Evolutionary conservation across 2,888 invertebrate species (phyloP), one percentile per base, ranked within the genome.

Genomic region (Chrysopilus asiliformis): DNA sequence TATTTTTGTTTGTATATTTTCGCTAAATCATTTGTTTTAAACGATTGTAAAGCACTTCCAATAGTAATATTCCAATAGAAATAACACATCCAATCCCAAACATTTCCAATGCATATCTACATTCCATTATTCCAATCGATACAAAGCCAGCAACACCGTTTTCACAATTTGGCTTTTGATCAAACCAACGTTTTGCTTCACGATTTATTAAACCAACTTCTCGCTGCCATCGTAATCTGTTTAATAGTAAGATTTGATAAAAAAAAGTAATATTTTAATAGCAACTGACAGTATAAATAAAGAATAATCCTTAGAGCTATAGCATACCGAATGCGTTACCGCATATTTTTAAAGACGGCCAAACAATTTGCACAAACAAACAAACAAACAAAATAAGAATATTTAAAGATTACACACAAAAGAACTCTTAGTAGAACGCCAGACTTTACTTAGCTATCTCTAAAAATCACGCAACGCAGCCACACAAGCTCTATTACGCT

Each of bases 181-280:
- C 67, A 53, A 72, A 57, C 74, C 74, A 74, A 40, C 60, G 58
- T 38, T 63, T 63, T 9, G 66, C 65, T 46, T 60, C 60, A 13
- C 67, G 68, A 22, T 58, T 58, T 56, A 71, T 61, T 36, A 75
- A 53, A 1, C 74, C 73, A 38, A 62, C 63, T 53, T 74, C 74
- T 26, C 72, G 68, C 50, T 71, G 72, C 71, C 72, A 73, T 1
- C 71, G 68, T 39, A 74, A 45, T 47, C 74, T 73, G 45, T 3
- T 44, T 40, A 28, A 30, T 14, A 8, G 7, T 9, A 15, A 16
- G 31, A 19, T 16, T 32, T 6, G 16, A 32, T 8, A 12, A 33
- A 16, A 14, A 20, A 6, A 9, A 20, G 5, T 2, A 16, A 17
- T 26, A n/a, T 10, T 32, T 13, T 15, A 9, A 32, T 16, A 9